Evolutionary conservation across 2,888 invertebrate species (phyloP).

Genomic region (Ferdinandea cuprea): DNA sequence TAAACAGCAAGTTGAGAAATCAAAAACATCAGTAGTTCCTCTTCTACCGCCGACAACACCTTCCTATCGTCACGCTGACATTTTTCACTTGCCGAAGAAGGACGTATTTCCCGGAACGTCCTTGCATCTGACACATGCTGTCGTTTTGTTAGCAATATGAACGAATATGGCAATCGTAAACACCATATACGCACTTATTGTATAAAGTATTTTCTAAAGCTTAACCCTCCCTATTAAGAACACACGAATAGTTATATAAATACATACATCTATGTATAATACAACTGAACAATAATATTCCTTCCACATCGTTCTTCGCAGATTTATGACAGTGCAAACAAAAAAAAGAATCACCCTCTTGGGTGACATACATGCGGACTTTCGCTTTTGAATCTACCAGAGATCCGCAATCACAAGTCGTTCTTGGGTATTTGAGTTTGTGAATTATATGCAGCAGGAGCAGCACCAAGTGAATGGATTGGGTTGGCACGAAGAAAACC

Average conservation of each 20-base stretch:
- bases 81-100: neutral
- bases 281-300: slow-evolving; percentile 53
- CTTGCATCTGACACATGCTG: slow-evolving; percentile 47
- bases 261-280: neutral
- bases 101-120: slow-evolving; percentile 25
- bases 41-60: too few relatives aligned
- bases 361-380: slow-evolving; percentile 62
- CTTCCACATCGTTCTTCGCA: slow-evolving; percentile 41
- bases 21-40: too few relatives aligned
- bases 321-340: slow-evolving; percentile 61
- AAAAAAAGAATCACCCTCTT: slow-evolving; percentile 53
- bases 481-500: slow-evolving; percentile 26
- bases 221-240: slow-evolving; percentile 14
- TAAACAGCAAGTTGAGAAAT: too few relatives aligned
- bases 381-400: slow-evolving; percentile 44
- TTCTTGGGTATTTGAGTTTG: slow-evolving; percentile 8
- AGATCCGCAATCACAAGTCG: slow-evolving; percentile 42
- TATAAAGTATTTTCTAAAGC: neutral
- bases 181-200: slow-evolving; percentile 33
- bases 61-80: too few relatives aligned
- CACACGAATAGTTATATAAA: neutral
- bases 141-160: slow-evolving; percentile 34
- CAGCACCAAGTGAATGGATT: neutral
- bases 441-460: neutral
- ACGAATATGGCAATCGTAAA: slow-evolving; percentile 50